phyloP scores from a whole-genome alignment of 2,888 invertebrate genomes.

The Prosapia bicincta region DNA sequence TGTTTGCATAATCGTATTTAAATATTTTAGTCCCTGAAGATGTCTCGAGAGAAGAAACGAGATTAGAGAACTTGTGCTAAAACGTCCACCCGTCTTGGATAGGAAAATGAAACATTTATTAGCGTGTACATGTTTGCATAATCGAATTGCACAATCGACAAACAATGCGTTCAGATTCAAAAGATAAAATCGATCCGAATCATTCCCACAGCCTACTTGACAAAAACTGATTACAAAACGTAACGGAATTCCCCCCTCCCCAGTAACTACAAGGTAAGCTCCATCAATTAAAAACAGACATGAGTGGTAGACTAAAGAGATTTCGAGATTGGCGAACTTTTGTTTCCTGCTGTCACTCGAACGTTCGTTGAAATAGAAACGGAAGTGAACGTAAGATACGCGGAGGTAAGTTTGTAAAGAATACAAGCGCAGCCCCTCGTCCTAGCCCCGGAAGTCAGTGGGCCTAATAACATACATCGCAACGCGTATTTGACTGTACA shows the following conservation, averaged over 20 bases:
- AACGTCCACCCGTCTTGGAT: too few species aligned
- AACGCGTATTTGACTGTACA: neutral
- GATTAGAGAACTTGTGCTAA: too few species aligned
- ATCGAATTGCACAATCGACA: too few species aligned
- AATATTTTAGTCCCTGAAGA: too few species aligned
- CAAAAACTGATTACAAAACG: neutral
- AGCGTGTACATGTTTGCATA: too few species aligned
- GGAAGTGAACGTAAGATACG: neutral
- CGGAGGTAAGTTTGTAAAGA: conserved; percentile 2
- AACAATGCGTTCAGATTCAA: too few species aligned
- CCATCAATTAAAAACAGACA: neutral
- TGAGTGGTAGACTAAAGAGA: neutral
- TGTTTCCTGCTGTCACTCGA: neutral
- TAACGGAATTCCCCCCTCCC: neutral
- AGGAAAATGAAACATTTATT: too few species aligned
- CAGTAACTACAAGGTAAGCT: neutral
- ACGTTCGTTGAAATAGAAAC: neutral
- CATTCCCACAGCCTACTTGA: neutral
- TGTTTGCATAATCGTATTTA: too few species aligned
- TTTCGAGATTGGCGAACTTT: neutral
- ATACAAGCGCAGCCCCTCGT: neutral
- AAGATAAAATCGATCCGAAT: neutral
- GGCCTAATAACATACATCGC: conserved; percentile 31
- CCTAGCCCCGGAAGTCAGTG: conserved; percentile 20
- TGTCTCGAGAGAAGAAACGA: too few species aligned